Evolutionary conservation across 1,140 invertebrate genomes (phyloP), one percentile per base, ranked within the genome.

Genomic region (Eumaeus atala): DNA sequence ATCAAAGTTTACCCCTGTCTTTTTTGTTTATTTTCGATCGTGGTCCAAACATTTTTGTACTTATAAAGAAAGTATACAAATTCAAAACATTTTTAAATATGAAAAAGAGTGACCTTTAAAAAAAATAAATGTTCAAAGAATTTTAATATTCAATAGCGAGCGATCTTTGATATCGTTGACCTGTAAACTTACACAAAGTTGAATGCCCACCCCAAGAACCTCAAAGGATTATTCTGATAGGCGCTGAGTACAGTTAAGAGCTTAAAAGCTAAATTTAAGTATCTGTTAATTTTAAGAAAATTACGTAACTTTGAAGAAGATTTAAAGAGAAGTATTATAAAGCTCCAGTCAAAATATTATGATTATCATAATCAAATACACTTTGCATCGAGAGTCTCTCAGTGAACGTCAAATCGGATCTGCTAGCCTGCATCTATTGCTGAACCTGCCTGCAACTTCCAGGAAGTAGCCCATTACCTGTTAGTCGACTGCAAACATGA

Each of bases 131-230:
- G 2, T 16, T 9, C 40, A 8, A 40, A 37, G 14, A 12, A 10
- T n/a, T 16, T 44, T 44, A 44, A 44, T 16, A 44, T 44, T 44
- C 6, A 44, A 44, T 44, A 44, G 40, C 40, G 9, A 44, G 40
- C 40, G 12, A 44, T 44, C 40, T 44, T 44, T 44, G 40, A 44
- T 18, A 44, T 44, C 40, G 40, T 44, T 44, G 40, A 44, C 40
- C 40, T 44, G 40, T 44, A 16, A 44, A 44, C 1, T 44, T 44
- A 17, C 17, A 16, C 12, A 44, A 44, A 44, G 16, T 44, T 16
- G 21, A 28, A 28, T 28, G 9, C 17, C 17, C 14, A 16, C 40
- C 40, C 21, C 40, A 16, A 44, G 16, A 9, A 14, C 40, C 17
- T 44, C 40, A 44, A 44, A 44, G 40, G 40, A 17, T 44, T 18